A percentile compares a stretch with the other conserved stretches of the same genome.
Conservation (phyloP, 2,888 invertebrate species). For the Aplocera efformata region DNA sequence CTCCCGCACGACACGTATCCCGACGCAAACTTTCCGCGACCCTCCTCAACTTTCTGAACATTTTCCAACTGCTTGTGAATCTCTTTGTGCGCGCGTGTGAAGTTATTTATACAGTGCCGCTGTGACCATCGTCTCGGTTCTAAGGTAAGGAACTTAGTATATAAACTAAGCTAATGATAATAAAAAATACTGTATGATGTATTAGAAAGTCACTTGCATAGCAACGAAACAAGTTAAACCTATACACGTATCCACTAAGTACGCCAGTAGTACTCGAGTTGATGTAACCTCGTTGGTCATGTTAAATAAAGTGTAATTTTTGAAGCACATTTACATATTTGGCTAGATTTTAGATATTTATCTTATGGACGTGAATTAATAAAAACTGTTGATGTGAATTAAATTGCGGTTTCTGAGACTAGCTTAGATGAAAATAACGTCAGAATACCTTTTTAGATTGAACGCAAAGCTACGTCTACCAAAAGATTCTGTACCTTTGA, state of each 20-base stretch:
- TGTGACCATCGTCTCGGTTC: conserved; percentile 53
- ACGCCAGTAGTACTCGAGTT: conserved; percentile 61
- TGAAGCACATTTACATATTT: conserved; percentile 44
- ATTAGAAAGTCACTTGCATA: conserved; percentile 75
- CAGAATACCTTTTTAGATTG: conserved; percentile 2
- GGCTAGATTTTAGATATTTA: conserved; percentile 26
- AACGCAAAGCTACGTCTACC: background rate
- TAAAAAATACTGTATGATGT: conserved; percentile 52
- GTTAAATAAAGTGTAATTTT: conserved; percentile 56
- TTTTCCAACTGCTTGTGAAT: background rate
- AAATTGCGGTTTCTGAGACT: conserved; percentile 2
- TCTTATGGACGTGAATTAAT: conserved; percentile 30
- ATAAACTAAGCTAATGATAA: conserved; percentile 16
- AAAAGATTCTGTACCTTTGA: no score
- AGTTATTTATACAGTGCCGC: conserved; percentile 61
- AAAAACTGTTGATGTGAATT: conserved; percentile 29
- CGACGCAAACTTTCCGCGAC: conserved; percentile 24
- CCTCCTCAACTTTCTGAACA: conserved; percentile 32
- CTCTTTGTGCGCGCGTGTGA: conserved; percentile 47
- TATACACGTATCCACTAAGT: conserved; percentile 56
- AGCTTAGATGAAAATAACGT: conserved; percentile 6
- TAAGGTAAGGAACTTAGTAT: conserved; percentile 54
- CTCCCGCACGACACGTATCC: conserved; percentile 29
- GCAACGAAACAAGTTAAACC: conserved; percentile 70
- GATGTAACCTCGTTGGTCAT: conserved; percentile 66